Evolutionary conservation across 2,888 invertebrate genomes (phyloP).

Genomic region (Drosophila pullipes): DNA sequence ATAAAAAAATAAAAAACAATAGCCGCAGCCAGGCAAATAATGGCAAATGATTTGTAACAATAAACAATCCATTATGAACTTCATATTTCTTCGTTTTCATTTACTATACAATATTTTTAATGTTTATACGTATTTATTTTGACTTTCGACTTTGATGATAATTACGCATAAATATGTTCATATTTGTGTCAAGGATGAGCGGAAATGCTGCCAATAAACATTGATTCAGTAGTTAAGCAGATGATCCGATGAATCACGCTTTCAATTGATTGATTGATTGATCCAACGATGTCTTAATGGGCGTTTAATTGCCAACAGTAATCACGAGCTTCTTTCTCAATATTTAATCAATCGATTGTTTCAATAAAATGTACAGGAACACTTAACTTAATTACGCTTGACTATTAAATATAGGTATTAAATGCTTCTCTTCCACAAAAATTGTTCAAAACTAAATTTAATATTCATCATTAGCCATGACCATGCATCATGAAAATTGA

Average conservation of each 20-base stretch:
- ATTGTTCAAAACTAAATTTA: neutral
- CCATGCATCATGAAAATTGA: neutral
- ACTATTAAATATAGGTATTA: neutral
- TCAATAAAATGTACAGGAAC: constrained; percentile 1
- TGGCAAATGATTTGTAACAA: constrained; percentile 52
- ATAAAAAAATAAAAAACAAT: constrained; percentile 7
- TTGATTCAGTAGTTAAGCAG: constrained; percentile 39
- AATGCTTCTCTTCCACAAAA: neutral
- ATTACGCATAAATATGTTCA: constrained; percentile 57
- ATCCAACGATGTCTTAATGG: constrained; percentile 53
- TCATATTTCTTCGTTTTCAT: neutral
- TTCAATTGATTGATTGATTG: constrained; percentile 55
- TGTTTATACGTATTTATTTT: constrained; percentile 21
- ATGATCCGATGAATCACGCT: constrained; percentile 42
- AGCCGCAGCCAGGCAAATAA: constrained; percentile 47
- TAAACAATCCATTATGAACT: constrained; percentile 45
- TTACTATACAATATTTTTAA: constrained; percentile 8
- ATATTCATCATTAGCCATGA: neutral
- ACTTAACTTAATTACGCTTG: neutral
- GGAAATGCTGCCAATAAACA: constrained; percentile 60
- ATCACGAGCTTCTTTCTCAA: constrained; percentile 14
- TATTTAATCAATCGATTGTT: constrained; percentile 23
- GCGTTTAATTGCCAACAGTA: constrained; percentile 48
- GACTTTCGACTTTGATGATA: constrained; percentile 48
- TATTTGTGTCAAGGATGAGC: constrained; percentile 75